phyloP scores from a whole-genome alignment of 1,140 invertebrate species.

The Semibalanus balanoides region DNA sequence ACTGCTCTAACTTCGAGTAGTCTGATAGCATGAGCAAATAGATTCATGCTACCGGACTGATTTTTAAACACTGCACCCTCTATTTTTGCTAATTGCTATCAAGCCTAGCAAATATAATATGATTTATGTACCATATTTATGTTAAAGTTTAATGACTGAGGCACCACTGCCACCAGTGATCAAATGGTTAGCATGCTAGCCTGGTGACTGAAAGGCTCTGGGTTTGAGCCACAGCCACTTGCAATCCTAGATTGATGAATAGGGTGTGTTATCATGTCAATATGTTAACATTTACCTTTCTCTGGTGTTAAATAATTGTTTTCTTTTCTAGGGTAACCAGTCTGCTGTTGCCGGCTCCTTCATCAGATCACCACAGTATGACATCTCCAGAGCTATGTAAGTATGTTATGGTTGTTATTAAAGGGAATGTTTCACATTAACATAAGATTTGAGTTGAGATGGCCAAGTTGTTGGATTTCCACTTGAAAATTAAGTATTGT shows the following conservation, averaged over 20 bases:
- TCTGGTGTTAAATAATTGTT: not conserved
- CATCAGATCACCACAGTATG: not conserved
- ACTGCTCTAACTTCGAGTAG: too few relatives aligned
- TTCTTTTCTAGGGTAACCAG: not conserved
- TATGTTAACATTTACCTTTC: not conserved
- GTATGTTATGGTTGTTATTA: too few relatives aligned
- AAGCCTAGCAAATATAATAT: too few relatives aligned
- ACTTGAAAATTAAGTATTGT: not conserved
- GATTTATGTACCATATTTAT: too few relatives aligned
- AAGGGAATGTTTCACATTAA: not conserved
- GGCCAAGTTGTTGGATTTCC: not conserved
- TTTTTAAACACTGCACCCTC: too few relatives aligned
- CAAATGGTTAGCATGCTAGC: not conserved
- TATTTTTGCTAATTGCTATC: too few relatives aligned
- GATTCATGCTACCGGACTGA: too few relatives aligned
- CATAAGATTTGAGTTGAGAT: not conserved
- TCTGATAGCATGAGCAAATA: too few relatives aligned
- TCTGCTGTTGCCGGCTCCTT: not conserved
- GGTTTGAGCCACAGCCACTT: too few relatives aligned
- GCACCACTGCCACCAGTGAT: not conserved
- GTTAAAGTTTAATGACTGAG: too few relatives aligned
- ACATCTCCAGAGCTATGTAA: not conserved
- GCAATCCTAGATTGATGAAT: not conserved
- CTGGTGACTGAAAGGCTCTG: too few relatives aligned
- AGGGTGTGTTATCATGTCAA: not conserved